phyloP scores from a whole-genome alignment of 2,797 vertebrate species.

The Muscicapa striata region DNA sequence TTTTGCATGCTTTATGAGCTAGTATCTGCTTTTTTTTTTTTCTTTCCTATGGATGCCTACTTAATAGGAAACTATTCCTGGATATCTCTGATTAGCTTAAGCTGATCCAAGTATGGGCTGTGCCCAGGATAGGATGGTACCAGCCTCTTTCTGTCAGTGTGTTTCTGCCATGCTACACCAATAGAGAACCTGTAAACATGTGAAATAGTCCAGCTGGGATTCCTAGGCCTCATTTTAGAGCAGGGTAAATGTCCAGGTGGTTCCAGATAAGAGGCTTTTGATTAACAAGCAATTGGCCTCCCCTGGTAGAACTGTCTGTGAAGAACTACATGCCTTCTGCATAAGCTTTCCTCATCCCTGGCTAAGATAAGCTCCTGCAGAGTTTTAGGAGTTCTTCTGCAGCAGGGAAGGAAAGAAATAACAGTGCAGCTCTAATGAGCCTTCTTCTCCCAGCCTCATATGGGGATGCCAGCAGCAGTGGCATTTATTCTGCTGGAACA shows the following conservation, averaged over 20 bases:
- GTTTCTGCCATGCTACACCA: neutral
- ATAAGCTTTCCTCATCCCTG: neutral
- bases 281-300: slow-evolving; percentile 46
- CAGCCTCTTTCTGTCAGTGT: neutral
- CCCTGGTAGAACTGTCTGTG: neutral
- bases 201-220: neutral
- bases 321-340: slow-evolving; percentile 27
- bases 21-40: neutral
- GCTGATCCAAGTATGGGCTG: neutral
- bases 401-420: slow-evolving; percentile 39
- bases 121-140: neutral
- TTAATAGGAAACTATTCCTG: neutral
- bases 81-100: neutral
- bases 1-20: neutral
- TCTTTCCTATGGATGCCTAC: neutral
- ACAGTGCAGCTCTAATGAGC: slow-evolving; percentile 8
- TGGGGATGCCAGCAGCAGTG: neutral
- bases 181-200: neutral
- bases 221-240: neutral
- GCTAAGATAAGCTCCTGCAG: slow-evolving; percentile 48
- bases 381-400: slow-evolving; percentile 48
- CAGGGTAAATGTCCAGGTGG: slow-evolving; percentile 19
- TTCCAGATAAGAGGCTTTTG: slow-evolving; percentile 64
- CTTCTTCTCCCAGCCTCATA: neutral
- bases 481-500: neutral